Percentiles rank a stretch among this genome's conserved stretches.
phyloP scores from a whole-genome alignment of 2,113 vertebrate species.

The Noctilio leporinus region DNA sequence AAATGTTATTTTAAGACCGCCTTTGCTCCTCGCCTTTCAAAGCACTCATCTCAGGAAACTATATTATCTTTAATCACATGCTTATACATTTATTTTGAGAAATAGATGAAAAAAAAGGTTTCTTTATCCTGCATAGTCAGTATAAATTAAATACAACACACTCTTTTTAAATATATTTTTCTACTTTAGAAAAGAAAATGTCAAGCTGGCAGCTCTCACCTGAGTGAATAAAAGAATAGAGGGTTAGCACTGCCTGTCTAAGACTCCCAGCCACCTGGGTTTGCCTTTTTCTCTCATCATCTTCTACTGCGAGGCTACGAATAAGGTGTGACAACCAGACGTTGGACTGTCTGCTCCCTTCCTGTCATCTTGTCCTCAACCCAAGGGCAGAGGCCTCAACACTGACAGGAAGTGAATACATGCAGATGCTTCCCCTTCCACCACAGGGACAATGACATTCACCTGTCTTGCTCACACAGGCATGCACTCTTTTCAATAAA shows the following conservation, averaged over 20 bases:
- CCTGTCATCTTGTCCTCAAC: not conserved
- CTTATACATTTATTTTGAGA: not conserved
- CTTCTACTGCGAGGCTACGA: not conserved
- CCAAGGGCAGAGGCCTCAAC: not conserved
- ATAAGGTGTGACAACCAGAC: not conserved
- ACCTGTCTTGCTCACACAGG: not conserved
- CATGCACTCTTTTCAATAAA: not conserved
- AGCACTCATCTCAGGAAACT: not conserved
- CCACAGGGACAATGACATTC: not conserved
- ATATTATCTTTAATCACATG: not conserved
- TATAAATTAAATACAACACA: not conserved
- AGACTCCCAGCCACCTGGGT: not conserved
- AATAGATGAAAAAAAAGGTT: not conserved
- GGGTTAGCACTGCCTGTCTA: fast-evolving
- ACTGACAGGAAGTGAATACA: not conserved
- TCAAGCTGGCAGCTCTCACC: not conserved
- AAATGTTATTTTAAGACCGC: not conserved
- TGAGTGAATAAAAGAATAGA: not conserved
- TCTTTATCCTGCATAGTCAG: not conserved
- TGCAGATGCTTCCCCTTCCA: not conserved
- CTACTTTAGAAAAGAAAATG: not conserved
- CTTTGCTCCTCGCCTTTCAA: slow-evolving; percentile 6
- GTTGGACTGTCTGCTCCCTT: not conserved
- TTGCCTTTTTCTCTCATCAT: not conserved
- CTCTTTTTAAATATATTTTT: not conserved